These are phyloP conservation scores for Rhinichthys osculus DNA, from an alignment of 2,797 vertebrate genomes.

Conservation along the genomic window DNA sequence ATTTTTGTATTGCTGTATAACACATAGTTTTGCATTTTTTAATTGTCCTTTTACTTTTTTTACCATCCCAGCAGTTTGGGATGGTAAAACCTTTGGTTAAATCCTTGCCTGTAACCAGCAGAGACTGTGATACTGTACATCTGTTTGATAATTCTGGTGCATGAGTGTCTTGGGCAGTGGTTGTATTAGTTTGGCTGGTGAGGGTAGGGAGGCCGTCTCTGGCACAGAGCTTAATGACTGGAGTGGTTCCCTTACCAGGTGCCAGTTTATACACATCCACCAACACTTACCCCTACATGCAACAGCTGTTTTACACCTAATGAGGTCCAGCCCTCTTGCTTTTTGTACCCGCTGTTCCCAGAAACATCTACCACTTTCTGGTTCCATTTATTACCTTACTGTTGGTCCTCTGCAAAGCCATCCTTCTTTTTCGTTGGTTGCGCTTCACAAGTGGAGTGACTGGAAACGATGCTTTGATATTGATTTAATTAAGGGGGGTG, in stretches of 20 bases:
- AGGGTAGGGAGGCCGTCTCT: slow-evolving; percentile 64
- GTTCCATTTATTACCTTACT: neutral
- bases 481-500: slow-evolving; percentile 61
- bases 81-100: neutral
- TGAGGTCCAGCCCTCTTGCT: slow-evolving; percentile 61
- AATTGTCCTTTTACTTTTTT: too few species aligned
- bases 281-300: slow-evolving; percentile 74
- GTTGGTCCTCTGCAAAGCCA: slow-evolving; percentile 1
- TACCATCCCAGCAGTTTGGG: neutral
- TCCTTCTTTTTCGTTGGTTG: slow-evolving; percentile 3
- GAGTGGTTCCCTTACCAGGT: slow-evolving; percentile 69
- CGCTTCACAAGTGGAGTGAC: neutral
- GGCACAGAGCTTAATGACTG: slow-evolving; percentile 69
- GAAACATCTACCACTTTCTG: neutral
- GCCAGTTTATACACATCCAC: slow-evolving; percentile 75
- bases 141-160: neutral
- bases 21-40: neutral
- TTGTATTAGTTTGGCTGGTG: slow-evolving; percentile 11
- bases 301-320: slow-evolving; percentile 78
- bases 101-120: neutral
- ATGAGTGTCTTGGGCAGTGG: slow-evolving; percentile 18
- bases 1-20: neutral
- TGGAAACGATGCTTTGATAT: slow-evolving; percentile 51
- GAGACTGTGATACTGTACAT: slow-evolving; percentile 4
- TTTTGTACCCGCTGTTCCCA: slow-evolving; percentile 11